Evolutionary conservation across 2,888 invertebrate species (phyloP).

Genomic region (Xiphydria camelus): DNA sequence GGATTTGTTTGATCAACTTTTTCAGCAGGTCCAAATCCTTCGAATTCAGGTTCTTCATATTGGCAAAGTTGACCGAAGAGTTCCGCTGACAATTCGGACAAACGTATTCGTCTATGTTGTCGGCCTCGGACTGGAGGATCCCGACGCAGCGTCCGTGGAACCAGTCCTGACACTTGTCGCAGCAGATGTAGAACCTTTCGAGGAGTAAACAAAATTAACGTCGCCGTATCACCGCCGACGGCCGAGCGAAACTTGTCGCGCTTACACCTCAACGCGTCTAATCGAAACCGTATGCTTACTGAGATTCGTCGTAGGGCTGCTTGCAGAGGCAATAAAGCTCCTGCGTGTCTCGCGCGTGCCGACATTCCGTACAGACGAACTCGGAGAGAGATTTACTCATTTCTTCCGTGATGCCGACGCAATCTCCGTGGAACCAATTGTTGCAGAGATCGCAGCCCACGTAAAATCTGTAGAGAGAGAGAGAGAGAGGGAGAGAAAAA

Average conservation of each 20-base stretch:
- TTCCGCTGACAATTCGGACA: conserved; percentile 95
- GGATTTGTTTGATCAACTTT: conserved; percentile 86
- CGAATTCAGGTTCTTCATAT: conserved; percentile 80
- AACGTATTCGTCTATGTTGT: conserved; percentile 93
- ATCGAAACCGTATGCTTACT: too few relatives aligned
- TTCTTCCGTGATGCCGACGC: conserved; percentile 91
- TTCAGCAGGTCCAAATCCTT: conserved; percentile 83
- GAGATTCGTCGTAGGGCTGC: conserved; percentile 96
- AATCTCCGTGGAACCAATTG: conserved; percentile 98
- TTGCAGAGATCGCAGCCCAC: conserved; percentile 97
- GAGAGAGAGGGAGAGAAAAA: neutral
- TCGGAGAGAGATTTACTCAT: conserved; percentile 88
- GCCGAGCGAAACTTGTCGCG: too few relatives aligned
- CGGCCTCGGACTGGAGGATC: conserved; percentile 89
- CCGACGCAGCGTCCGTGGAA: conserved; percentile 98
- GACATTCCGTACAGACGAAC: conserved; percentile 86
- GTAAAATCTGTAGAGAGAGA: conserved; percentile 73
- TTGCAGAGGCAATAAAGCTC: conserved; percentile 95
- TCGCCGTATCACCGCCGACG: too few relatives aligned
- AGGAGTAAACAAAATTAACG: too few relatives aligned
- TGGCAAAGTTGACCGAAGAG: conserved; percentile 85
- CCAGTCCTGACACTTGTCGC: conserved; percentile 99
- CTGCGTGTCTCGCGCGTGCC: conserved; percentile 82
- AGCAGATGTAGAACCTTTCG: conserved; percentile 98
- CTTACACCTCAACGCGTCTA: too few relatives aligned